phyloP scores from a whole-genome alignment of 2,888 invertebrate species.

The Lasioglossum calceatum region DNA sequence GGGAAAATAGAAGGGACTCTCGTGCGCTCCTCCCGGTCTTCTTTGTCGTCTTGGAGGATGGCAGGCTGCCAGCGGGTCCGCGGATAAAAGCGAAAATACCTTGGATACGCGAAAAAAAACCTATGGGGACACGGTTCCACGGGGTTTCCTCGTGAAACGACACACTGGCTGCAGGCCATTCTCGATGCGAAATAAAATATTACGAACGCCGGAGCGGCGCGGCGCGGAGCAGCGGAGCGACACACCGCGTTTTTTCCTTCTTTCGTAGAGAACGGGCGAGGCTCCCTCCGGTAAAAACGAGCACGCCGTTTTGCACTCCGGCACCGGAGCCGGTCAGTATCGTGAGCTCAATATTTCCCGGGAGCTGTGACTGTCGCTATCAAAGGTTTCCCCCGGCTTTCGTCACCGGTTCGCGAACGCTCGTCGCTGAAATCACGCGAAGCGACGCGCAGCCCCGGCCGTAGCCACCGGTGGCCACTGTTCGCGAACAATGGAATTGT shows the following conservation, averaged over 20 bases:
- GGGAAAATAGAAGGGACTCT: slow-evolving; percentile 64
- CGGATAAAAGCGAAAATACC: slow-evolving; percentile 55
- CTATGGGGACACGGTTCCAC: slow-evolving; percentile 45
- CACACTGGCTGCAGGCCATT: slow-evolving; percentile 58
- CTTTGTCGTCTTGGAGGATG: slow-evolving; percentile 60
- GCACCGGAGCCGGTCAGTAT: slow-evolving; percentile 54
- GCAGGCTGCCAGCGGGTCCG: slow-evolving; percentile 66
- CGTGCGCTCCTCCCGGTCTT: slow-evolving; percentile 38
- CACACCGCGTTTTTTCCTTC: neutral
- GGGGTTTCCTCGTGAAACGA: slow-evolving; percentile 44
- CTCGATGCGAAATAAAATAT: slow-evolving; percentile 68
- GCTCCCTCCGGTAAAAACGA: slow-evolving; percentile 41
- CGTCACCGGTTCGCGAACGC: slow-evolving; percentile 38
- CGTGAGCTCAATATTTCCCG: slow-evolving; percentile 61
- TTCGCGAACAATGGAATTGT: slow-evolving; percentile 45
- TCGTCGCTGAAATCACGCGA: slow-evolving; percentile 37
- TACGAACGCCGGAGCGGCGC: slow-evolving; percentile 34
- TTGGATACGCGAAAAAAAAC: slow-evolving; percentile 41
- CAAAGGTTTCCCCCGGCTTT: slow-evolving; percentile 51
- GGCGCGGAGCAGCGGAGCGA: neutral
- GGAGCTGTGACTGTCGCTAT: slow-evolving; percentile 19
- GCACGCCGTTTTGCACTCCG: slow-evolving; percentile 27
- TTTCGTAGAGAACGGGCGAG: slow-evolving; percentile 12
- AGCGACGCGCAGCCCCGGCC: neutral
- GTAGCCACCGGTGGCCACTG: neutral